Conservation (phyloP, 2,888 invertebrate species). For the Carcina quercana region DNA sequence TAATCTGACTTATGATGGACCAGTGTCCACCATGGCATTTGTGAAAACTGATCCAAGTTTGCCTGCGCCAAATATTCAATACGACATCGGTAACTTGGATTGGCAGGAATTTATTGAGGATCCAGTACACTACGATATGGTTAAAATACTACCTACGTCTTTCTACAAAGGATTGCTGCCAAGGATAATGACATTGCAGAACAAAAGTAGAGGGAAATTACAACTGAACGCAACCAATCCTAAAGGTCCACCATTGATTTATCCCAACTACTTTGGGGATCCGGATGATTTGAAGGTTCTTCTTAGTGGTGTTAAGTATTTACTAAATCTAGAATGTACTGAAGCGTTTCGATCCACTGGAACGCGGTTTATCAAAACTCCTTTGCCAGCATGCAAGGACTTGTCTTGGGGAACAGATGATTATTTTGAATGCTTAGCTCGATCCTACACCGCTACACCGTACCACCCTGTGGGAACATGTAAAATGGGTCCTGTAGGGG, state of each 20-base stretch:
- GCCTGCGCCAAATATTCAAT: constrained; percentile 76
- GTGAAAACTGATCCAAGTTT: constrained; percentile 60
- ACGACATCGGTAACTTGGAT: constrained; percentile 60
- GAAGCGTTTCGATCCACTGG: constrained; percentile 71
- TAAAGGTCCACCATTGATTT: constrained; percentile 78
- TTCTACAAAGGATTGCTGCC: constrained; percentile 76
- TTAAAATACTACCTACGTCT: constrained; percentile 60
- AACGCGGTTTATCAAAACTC: constrained; percentile 64
- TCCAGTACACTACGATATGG: constrained; percentile 46
- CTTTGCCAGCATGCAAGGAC: constrained; percentile 73
- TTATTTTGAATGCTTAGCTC: constrained; percentile 77
- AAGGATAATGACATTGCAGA: constrained; percentile 72
- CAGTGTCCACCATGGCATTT: constrained; percentile 72
- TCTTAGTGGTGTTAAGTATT: constrained; percentile 74
- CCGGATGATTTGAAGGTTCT: constrained; percentile 74
- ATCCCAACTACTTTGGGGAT: constrained; percentile 77
- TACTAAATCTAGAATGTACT: constrained; percentile 71
- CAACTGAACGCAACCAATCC: constrained; percentile 79
- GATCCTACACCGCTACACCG: constrained; percentile 68
- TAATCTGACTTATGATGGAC: too few species aligned
- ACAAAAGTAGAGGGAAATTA: constrained; percentile 76
- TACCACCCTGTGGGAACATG: constrained; percentile 60
- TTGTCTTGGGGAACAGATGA: constrained; percentile 74
- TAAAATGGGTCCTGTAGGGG: constrained; percentile 71
- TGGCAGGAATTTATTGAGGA: constrained; percentile 63